Evolutionary conservation across 2,888 invertebrate genomes (phyloP).

Genomic region (Malthinus seriepunctatus): DNA sequence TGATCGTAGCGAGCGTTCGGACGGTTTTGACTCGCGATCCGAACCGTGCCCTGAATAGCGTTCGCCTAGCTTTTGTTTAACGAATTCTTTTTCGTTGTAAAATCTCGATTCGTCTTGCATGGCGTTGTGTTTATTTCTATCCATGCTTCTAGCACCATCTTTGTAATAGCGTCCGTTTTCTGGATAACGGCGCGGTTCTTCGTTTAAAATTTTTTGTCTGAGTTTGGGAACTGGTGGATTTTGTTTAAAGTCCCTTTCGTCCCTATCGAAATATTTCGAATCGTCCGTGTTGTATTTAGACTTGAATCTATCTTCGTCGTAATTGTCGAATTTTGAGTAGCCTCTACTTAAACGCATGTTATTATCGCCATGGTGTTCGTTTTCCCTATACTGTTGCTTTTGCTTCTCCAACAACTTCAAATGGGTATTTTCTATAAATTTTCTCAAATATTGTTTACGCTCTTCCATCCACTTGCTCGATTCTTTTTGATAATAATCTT

Average conservation of each 20-base stretch:
- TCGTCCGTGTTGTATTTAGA: conserved; percentile 33
- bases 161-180: conserved; percentile 19
- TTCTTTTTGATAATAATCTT: conserved; percentile 6
- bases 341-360: conserved; percentile 37
- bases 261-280: conserved; percentile 24
- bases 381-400: conserved; percentile 15
- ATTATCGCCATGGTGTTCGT: conserved; percentile 47
- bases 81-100: conserved; percentile 34
- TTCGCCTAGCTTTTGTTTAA: conserved; percentile 7
- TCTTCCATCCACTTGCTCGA: conserved; percentile 15
- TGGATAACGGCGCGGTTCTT: conserved; percentile 34
- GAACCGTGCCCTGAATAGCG: conserved; percentile 12
- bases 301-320: conserved; percentile 12
- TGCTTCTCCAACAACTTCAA: not conserved
- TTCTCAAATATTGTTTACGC: conserved; percentile 5
- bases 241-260: conserved; percentile 16
- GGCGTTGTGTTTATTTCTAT: conserved; percentile 26
- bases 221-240: conserved; percentile 45
- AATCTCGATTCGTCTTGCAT: conserved; percentile 38
- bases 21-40: conserved; percentile 14
- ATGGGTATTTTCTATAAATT: conserved; percentile 12
- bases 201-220: conserved; percentile 34
- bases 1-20: conserved; percentile 14
- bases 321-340: conserved; percentile 16
- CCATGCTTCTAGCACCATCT: conserved; percentile 14